Percentiles rank a stretch among this genome's conserved stretches.
These are phyloP conservation scores for Microchirus variegatus DNA, from an alignment of 2,797 vertebrate genomes.

Conservation along the genomic window DNA sequence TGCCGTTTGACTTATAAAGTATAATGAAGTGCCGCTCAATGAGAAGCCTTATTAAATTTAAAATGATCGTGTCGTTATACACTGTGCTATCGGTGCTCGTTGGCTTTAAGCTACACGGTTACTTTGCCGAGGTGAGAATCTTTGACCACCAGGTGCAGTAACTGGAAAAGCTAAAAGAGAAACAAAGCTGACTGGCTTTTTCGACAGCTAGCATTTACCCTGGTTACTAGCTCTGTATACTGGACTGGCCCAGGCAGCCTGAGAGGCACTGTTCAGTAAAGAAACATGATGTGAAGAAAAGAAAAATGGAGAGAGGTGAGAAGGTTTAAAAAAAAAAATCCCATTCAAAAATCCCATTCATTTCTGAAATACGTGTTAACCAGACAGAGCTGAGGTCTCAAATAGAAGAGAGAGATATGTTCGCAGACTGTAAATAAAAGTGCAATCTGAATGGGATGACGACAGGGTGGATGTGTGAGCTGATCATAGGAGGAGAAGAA, in stretches of 20 bases:
- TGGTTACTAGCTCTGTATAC: slow-evolving; percentile 53
- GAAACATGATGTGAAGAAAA: neutral
- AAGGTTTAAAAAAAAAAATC: neutral
- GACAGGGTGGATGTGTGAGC: slow-evolving; percentile 1
- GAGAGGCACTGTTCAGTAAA: slow-evolving; percentile 69
- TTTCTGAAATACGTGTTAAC: slow-evolving; percentile 16
- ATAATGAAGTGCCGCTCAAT: slow-evolving; percentile 1
- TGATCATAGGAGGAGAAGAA: slow-evolving; percentile 2
- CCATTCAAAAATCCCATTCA: no score
- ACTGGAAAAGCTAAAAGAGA: slow-evolving; percentile 22
- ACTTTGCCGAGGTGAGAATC: slow-evolving; percentile 18
- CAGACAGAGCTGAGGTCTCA: slow-evolving; percentile 26
- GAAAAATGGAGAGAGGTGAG: neutral
- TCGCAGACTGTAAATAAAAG: slow-evolving; percentile 17
- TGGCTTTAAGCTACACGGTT: slow-evolving; percentile 52
- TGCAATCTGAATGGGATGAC: slow-evolving; percentile 7
- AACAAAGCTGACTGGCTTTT: slow-evolving; percentile 51
- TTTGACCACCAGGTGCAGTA: neutral
- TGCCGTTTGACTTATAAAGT: slow-evolving; percentile 5
- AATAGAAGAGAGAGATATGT: slow-evolving; percentile 31
- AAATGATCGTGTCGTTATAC: neutral
- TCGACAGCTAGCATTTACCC: slow-evolving; percentile 44
- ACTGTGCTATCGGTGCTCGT: slow-evolving; percentile 26
- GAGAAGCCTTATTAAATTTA: neutral
- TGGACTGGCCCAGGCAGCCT: slow-evolving; percentile 64